These are phyloP conservation scores for Dicentrarchus labrax DNA, from an alignment of 2,113 vertebrate species.

Conservation along the genomic window DNA sequence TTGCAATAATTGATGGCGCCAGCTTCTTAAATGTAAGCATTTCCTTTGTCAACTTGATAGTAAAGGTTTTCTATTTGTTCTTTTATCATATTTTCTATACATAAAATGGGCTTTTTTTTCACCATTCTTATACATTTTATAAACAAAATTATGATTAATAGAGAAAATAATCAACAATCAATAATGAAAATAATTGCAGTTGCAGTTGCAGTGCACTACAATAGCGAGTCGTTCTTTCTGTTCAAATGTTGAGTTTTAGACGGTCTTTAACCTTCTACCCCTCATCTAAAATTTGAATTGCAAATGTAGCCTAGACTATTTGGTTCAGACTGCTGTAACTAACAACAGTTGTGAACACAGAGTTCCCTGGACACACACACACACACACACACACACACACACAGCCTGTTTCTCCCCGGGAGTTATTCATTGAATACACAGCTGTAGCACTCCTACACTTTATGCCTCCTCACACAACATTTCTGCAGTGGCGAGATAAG, in stretches of 20 bases:
- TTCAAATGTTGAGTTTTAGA: conserved; percentile 4
- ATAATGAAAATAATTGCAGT: background rate
- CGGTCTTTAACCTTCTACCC: conserved; percentile 1
- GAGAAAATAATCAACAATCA: background rate
- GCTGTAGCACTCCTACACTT: conserved; percentile 13
- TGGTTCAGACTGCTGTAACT: conserved; percentile 35
- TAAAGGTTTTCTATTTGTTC: no score
- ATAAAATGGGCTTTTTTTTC: no score
- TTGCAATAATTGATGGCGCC: no score
- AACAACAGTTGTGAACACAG: conserved; percentile 28
- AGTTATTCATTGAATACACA: conserved; percentile 23
- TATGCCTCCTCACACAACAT: conserved; percentile 46
- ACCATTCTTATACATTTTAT: background rate
- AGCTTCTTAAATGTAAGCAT: no score
- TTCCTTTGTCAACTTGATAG: no score
- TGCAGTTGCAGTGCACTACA: background rate
- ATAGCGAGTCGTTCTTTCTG: background rate
- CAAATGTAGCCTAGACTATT: conserved; percentile 58
- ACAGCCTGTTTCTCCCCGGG: conserved; percentile 13
- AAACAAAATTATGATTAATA: background rate
- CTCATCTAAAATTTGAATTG: conserved; percentile 72
- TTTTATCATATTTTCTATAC: no score
- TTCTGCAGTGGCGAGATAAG: conserved; percentile 74
- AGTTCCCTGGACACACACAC: conserved; percentile 19
- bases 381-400: background rate